These are phyloP conservation scores for Scaptomyza montana DNA, from an alignment of 1,140 invertebrate genomes.

Conservation along the genomic window DNA sequence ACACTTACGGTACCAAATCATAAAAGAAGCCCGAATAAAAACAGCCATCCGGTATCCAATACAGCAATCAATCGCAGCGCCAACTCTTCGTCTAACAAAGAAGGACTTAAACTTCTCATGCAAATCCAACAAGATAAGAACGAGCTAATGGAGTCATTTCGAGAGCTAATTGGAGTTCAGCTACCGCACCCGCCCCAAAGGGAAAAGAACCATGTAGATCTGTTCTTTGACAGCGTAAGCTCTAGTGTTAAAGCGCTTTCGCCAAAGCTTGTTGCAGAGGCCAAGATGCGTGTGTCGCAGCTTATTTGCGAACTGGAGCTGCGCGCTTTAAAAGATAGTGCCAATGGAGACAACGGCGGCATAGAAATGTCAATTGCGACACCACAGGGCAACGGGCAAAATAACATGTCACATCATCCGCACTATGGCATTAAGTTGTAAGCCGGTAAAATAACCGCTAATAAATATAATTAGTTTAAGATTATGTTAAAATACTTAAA, in stretches of 20 bases:
- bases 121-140: constrained; percentile 82
- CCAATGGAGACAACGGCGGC: constrained; percentile 11
- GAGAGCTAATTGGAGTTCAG: constrained; percentile 70
- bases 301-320: constrained; percentile 77
- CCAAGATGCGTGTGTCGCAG: constrained; percentile 80
- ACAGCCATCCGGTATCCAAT: not conserved
- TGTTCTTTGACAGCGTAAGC: constrained; percentile 80
- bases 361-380: constrained; percentile 14
- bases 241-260: constrained; percentile 78
- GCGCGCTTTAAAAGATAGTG: constrained; percentile 59
- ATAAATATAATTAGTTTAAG: constrained; percentile 12
- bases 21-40: constrained; percentile 1
- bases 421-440: constrained; percentile 40
- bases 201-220: constrained; percentile 76
- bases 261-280: constrained; percentile 74
- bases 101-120: constrained; percentile 70
- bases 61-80: constrained; percentile 6
- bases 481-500: constrained; percentile 22
- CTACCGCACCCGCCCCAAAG: constrained; percentile 26
- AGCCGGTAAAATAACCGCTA: constrained; percentile 5
- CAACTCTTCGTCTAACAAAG: constrained; percentile 49
- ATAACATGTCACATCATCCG: constrained; percentile 19
- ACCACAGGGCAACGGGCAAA: constrained; percentile 5
- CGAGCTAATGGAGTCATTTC: constrained; percentile 76
- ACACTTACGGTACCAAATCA: not conserved